Evolutionary conservation across 2,113 vertebrate genomes (phyloP).

Genomic region (Setophaga kirtlandii): DNA sequence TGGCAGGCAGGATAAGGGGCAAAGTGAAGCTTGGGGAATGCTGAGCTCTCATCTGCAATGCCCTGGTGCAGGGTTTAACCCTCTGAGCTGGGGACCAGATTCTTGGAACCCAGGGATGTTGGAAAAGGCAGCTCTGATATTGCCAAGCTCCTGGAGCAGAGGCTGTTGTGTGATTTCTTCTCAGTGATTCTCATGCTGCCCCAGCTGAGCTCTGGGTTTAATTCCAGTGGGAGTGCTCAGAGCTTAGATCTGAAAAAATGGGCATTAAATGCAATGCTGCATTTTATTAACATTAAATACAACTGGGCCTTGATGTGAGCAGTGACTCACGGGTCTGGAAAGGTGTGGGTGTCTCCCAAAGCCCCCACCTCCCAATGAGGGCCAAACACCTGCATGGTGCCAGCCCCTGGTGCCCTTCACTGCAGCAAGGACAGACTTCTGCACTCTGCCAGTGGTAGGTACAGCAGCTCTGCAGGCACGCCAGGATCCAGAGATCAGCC

Average conservation of each 20-base stretch:
- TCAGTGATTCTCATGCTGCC: fast-evolving
- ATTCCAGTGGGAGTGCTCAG: fast-evolving
- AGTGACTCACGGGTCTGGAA: not conserved
- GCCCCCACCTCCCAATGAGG: fast-evolving
- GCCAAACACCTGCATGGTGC: not conserved
- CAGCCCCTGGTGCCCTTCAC: not conserved
- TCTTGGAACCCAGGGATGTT: fast-evolving
- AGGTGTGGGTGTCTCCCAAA: not conserved
- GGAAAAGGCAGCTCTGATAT: not conserved
- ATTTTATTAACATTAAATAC: not conserved
- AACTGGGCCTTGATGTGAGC: not conserved
- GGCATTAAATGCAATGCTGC: not conserved
- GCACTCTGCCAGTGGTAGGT: fast-evolving
- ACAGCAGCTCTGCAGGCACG: not conserved
- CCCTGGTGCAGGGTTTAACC: not conserved
- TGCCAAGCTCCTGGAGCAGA: not conserved
- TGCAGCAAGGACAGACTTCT: not conserved
- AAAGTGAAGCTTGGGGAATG: not conserved
- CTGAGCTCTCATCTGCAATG: not conserved
- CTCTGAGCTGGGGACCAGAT: not conserved
- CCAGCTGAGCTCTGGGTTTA: not conserved
- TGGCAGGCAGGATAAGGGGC: not conserved
- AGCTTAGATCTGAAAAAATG: not conserved
- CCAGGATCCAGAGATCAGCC: fast-evolving
- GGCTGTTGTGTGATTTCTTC: not conserved